These are phyloP conservation scores for Thymelicus sylvestris DNA, from an alignment of 2,888 invertebrate species.

Conservation along the genomic window DNA sequence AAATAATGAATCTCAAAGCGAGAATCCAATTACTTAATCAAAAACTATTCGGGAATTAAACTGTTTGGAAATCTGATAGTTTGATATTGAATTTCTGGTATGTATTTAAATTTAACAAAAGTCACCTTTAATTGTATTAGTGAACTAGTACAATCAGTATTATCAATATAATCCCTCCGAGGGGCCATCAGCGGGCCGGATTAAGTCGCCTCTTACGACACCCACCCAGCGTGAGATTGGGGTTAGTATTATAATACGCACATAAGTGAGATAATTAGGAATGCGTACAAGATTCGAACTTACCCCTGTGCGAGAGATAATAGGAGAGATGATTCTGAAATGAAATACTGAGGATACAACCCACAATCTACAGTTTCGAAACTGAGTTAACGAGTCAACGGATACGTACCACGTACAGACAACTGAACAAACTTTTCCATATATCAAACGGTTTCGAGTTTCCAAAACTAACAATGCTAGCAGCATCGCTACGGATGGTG, in stretches of 20 bases:
- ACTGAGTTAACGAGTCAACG: neutral
- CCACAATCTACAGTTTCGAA: neutral
- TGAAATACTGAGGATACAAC: neutral
- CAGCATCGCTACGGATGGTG: neutral
- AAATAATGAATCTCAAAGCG: constrained; percentile 20
- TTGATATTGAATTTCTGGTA: no score
- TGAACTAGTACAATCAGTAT: no score
- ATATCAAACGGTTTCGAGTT: constrained; percentile 4
- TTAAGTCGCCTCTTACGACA: no score
- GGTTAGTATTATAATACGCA: no score
- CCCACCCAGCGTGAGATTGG: no score
- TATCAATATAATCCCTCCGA: no score
- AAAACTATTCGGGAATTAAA: constrained; percentile 6
- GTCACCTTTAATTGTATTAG: no score
- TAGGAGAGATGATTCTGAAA: neutral
- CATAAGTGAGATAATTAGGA: no score
- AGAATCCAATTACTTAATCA: neutral
- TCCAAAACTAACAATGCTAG: neutral
- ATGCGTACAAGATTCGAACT: no score
- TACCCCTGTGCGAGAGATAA: no score
- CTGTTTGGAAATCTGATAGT: constrained; percentile 13
- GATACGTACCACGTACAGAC: neutral
- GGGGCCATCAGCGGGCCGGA: no score
- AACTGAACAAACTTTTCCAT: neutral
- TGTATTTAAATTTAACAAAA: no score